These are phyloP conservation scores for Drosophila seguyi DNA, from an alignment of 1,140 invertebrate genomes.

Conservation along the genomic window DNA sequence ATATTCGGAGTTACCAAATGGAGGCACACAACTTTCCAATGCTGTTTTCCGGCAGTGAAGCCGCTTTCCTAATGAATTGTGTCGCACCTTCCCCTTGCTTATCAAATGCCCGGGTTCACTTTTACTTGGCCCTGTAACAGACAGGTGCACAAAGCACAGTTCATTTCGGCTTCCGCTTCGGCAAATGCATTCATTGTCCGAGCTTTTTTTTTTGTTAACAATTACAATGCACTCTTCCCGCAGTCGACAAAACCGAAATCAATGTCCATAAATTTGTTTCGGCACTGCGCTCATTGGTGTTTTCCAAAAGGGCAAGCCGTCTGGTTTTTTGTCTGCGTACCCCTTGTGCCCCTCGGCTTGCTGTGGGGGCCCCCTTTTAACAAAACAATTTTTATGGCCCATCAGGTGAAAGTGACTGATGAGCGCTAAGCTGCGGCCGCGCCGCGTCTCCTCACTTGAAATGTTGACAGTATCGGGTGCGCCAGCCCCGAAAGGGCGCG, in stretches of 20 bases:
- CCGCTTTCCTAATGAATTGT: conserved; percentile 18
- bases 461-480: conserved; percentile 74
- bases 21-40: conserved; percentile 24
- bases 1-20: not conserved
- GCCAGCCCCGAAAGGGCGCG: conserved; percentile 69
- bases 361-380: conserved; percentile 17
- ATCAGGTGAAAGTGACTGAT: conserved; percentile 80
- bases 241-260: conserved; percentile 49
- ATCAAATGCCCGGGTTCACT: conserved; percentile 11
- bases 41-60: conserved; percentile 1
- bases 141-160: conserved; percentile 42
- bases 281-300: conserved; percentile 64
- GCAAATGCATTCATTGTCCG: conserved; percentile 54
- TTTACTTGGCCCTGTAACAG: conserved; percentile 29
- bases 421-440: conserved; percentile 30
- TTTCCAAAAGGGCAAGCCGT: conserved; percentile 66
- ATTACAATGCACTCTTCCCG: conserved; percentile 39
- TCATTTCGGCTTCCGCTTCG: conserved; percentile 57
- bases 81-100: conserved; percentile 13
- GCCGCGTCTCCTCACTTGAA: conserved; percentile 46
- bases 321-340: conserved; percentile 18
- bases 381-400: conserved; percentile 71
- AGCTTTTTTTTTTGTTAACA: conserved; percentile 31
- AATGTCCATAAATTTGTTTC: conserved; percentile 63
- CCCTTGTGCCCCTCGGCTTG: not conserved